These are phyloP conservation scores for Spheniscus mendiculus DNA, from an alignment of 2,113 vertebrate genomes.

Conservation along the genomic window DNA sequence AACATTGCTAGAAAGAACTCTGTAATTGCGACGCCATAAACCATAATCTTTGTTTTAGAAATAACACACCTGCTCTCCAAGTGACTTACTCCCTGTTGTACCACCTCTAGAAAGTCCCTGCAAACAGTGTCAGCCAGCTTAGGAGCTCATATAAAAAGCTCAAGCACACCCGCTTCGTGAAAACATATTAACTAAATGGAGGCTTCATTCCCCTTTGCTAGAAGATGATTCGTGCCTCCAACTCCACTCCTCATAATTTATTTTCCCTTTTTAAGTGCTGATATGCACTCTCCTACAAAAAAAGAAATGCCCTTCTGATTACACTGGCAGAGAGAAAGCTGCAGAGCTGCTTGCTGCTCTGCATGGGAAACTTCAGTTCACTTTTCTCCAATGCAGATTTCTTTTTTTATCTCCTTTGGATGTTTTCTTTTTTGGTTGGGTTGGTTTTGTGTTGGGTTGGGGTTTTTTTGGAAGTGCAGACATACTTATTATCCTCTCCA, in stretches of 20 bases:
- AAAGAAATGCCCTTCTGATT: constrained; percentile 52
- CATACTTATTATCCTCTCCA: background rate
- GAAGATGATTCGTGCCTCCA: constrained; percentile 42
- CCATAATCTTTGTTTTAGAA: constrained; percentile 60
- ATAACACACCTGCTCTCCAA: constrained; percentile 58
- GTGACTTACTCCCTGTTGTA: background rate
- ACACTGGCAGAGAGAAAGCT: background rate
- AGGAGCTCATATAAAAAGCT: constrained; percentile 15
- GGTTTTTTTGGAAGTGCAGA: background rate
- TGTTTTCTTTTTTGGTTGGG: background rate
- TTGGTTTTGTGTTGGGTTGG: background rate
- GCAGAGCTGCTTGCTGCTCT: background rate
- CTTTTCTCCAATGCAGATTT: background rate
- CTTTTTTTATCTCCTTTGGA: constrained; percentile 5
- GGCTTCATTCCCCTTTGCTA: constrained; percentile 36
- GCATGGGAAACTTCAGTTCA: background rate
- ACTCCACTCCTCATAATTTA: constrained; percentile 47
- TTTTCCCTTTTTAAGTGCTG: constrained; percentile 57
- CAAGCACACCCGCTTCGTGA: background rate
- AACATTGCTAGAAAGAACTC: constrained; percentile 11
- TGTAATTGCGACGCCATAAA: constrained; percentile 40
- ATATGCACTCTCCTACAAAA: constrained; percentile 18
- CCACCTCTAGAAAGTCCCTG: constrained; percentile 20
- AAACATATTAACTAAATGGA: constrained; percentile 51
- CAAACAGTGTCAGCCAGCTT: background rate